Evolutionary conservation across 35 echinoderm and acorn worm genomes (phyloP).

Genomic region (Apostichopus californicus): DNA sequence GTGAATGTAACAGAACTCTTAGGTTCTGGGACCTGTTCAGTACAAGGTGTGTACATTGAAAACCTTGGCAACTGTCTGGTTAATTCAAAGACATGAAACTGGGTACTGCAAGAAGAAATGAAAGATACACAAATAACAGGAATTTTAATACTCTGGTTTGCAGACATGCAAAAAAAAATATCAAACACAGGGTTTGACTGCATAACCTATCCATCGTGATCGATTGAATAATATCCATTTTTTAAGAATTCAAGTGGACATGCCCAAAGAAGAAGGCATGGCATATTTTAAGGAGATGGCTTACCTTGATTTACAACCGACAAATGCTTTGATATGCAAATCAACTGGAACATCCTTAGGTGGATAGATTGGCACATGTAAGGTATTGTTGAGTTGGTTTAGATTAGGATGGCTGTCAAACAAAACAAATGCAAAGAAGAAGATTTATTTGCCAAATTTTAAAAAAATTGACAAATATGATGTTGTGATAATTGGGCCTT

Average conservation of each 20-base stretch:
- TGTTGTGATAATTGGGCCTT: no score
- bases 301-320: slow-evolving; percentile 90
- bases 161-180: background rate
- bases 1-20: slow-evolving; percentile 90
- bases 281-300: background rate
- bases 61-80: slow-evolving; percentile 92
- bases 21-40: slow-evolving; percentile 82
- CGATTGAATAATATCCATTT: no score
- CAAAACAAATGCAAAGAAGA: background rate
- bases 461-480: no score
- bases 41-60: slow-evolving; percentile 87
- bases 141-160: background rate
- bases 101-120: slow-evolving; percentile 52
- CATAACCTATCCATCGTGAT: no score
- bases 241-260: no score
- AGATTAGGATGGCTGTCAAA: slow-evolving; percentile 77
- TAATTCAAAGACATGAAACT: slow-evolving; percentile 98
- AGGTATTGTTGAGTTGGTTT: slow-evolving; percentile 56
- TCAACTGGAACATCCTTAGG: slow-evolving; percentile 98
- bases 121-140: slow-evolving; percentile 36
- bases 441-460: no score
- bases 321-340: slow-evolving; percentile 97
- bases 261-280: no score
- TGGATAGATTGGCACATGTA: slow-evolving; percentile 90
- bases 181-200: no score